A percentile compares a stretch with the other conserved stretches of the same genome.
phyloP scores from a whole-genome alignment of 2,797 vertebrate genomes.

The Periparus ater region DNA sequence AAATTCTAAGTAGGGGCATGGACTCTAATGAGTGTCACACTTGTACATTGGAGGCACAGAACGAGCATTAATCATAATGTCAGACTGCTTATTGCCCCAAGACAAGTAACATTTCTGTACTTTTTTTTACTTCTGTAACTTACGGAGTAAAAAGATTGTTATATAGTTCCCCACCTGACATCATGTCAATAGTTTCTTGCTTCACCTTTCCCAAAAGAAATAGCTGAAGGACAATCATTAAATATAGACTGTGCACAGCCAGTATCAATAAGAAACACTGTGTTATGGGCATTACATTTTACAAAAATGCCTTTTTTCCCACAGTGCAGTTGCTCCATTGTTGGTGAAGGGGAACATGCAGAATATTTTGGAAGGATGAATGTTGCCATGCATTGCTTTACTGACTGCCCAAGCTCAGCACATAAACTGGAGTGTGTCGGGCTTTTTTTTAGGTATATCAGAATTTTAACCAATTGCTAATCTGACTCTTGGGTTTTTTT shows the following conservation, averaged over 20 bases:
- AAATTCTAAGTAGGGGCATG: neutral
- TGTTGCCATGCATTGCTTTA: neutral
- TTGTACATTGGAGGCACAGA: fast-evolving
- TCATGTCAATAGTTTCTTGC: neutral
- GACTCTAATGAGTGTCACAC: fast-evolving
- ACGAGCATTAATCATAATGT: fast-evolving
- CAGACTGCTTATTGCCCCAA: neutral
- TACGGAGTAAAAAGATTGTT: neutral
- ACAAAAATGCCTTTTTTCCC: neutral
- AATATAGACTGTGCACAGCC: fast-evolving
- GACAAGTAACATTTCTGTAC: neutral
- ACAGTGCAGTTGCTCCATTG: neutral
- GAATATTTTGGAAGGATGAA: neutral
- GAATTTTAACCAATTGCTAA: neutral
- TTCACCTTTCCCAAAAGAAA: neutral
- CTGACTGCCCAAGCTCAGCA: neutral
- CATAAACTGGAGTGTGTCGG: neutral
- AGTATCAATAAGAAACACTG: fast-evolving
- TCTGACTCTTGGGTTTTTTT: neutral
- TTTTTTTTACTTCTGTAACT: neutral
- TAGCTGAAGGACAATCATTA: neutral
- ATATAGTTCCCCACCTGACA: neutral
- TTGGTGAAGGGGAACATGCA: neutral
- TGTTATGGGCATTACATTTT: neutral
- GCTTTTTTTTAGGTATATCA: fast-evolving